A percentile compares a stretch with the other conserved stretches of the same genome.
phyloP scores from a whole-genome alignment of 2,797 vertebrate genomes.

The Dryobates pubescens region DNA sequence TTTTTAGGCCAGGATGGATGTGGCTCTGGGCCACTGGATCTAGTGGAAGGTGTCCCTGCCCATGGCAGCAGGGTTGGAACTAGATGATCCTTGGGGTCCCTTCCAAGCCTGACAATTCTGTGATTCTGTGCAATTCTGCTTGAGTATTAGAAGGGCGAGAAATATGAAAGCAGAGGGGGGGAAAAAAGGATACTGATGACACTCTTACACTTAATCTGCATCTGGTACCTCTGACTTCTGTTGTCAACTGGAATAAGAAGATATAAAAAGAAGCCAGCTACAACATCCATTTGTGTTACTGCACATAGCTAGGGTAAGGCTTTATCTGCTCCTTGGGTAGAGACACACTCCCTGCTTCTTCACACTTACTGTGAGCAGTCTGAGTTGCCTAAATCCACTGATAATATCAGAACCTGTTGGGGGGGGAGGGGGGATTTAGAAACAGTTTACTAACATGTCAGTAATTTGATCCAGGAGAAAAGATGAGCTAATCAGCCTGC shows the following conservation, averaged over 20 bases:
- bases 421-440: neutral
- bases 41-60: no score
- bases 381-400: neutral
- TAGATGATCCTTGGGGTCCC: no score
- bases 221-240: constrained; percentile 29
- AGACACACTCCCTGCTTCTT: neutral
- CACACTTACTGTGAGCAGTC: neutral
- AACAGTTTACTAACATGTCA: neutral
- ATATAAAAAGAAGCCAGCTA: constrained; percentile 1
- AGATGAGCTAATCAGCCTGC: neutral
- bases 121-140: no score
- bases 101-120: no score
- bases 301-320: neutral
- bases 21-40: no score
- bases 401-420: neutral
- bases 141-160: neutral
- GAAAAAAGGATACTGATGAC: neutral
- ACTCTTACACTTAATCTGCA: neutral
- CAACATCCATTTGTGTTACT: neutral
- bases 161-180: neutral
- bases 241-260: constrained; percentile 20
- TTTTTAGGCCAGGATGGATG: no score
- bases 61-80: no score
- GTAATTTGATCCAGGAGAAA: neutral
- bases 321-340: constrained; percentile 5